Evolutionary conservation across 2,888 invertebrate genomes (phyloP), one percentile per base, ranked within the genome.

Genomic region (Alloplasta piceator): DNA sequence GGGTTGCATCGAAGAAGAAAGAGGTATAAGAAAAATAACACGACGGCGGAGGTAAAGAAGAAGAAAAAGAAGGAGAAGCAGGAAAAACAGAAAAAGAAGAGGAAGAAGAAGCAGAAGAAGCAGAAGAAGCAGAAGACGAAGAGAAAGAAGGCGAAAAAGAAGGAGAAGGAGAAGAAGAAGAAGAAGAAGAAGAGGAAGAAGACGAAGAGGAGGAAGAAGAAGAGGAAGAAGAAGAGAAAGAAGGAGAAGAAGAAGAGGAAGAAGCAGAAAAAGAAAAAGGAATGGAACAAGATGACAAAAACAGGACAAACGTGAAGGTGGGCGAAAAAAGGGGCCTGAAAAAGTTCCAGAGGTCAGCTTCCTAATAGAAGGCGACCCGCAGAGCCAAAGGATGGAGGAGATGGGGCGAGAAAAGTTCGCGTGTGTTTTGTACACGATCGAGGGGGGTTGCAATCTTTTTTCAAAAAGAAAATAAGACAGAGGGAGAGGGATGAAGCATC

Each of bases 401-500:
- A 48, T 10, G 9, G 48, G 48, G 48, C 48, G 12, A 48, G 48
- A 10, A 48, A 48, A 48, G 48, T 48, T 48, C 10, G n/a, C n/a
- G 48, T 10, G 46, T 26, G 26, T 26, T 26, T 26, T 26, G 26
- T 26, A 26, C 26, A 26, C 26, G 26, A 26, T 26, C 26, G 1
- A 26, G 26, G 26, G 26, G 26, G 3, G 26, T 3, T 26, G 26
- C 26, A 3, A 26, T 26, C 26, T 26, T 26, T 26, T 26, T 26
- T 26, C 26, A 56, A 55, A 46, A 73, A 36, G 63, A 55, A 52
- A 16, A 52, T 43, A 55, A 56, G 64, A 63, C 55, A 63, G 63
- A 64, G 36, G 4, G 36, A 12, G n/a, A 12, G 58, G 10, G 38
- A 12, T n/a, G 26, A 48, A 7, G 12, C 12, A 10, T 48, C 12